These are phyloP conservation scores for Cacatua alba DNA, from an alignment of 2,113 vertebrate genomes.

Conservation along the genomic window DNA sequence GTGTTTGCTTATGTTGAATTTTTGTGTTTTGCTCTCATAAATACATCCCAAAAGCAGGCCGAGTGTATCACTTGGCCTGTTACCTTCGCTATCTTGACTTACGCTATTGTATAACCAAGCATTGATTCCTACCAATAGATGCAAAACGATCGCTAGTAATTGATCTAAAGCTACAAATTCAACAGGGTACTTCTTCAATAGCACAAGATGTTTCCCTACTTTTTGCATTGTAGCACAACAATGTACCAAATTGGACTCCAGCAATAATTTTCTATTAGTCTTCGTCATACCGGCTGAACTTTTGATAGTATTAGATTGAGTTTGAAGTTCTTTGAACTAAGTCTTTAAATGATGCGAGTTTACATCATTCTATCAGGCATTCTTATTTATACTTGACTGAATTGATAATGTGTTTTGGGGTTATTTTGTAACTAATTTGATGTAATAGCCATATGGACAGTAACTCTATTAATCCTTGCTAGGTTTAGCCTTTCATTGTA, in stretches of 20 bases:
- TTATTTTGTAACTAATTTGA: conserved; percentile 82
- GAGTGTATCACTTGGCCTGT: conserved; percentile 71
- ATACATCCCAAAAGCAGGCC: conserved; percentile 62
- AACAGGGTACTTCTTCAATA: conserved; percentile 84
- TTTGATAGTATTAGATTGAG: conserved; percentile 80
- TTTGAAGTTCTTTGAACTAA: conserved; percentile 81
- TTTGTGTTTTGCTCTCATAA: conserved; percentile 69
- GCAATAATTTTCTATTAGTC: conserved; percentile 84
- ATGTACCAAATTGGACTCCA: conserved; percentile 83
- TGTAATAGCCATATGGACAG: conserved; percentile 83
- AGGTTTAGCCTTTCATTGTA: conserved; percentile 73
- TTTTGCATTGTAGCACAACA: conserved; percentile 79
- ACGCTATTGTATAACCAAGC: conserved; percentile 69
- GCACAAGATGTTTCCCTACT: conserved; percentile 83
- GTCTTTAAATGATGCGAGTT: conserved; percentile 80
- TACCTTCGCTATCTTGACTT: conserved; percentile 68
- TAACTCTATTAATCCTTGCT: conserved; percentile 72
- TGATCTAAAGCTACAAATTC: conserved; percentile 76
- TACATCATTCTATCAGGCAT: conserved; percentile 83
- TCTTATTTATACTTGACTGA: conserved; percentile 86
- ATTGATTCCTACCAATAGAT: conserved; percentile 78
- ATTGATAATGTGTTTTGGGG: conserved; percentile 74
- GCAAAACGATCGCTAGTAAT: conserved; percentile 74
- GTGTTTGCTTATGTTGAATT: conserved; percentile 70
- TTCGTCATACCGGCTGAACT: conserved; percentile 79